Evolutionary conservation across 2,113 vertebrate genomes (phyloP).

Genomic region (Oryzias melastigma): DNA sequence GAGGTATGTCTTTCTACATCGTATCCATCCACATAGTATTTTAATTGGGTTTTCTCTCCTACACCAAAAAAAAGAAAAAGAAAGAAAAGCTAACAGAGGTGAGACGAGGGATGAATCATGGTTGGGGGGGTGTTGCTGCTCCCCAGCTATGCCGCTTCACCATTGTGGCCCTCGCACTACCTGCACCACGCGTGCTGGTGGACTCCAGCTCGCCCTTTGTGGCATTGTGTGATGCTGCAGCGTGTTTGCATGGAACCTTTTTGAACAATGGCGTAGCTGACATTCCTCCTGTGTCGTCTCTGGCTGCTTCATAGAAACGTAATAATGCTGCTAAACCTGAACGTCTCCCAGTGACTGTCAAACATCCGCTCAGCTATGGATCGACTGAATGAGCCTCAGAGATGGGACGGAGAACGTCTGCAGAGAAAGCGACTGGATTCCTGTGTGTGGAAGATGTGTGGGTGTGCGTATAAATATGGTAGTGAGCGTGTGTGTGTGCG

Average conservation of each 20-base stretch:
- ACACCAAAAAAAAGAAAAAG: conserved; percentile 19
- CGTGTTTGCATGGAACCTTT: conserved; percentile 39
- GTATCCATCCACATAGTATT: conserved; percentile 79
- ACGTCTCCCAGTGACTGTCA: conserved; percentile 56
- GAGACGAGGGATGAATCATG: conserved; percentile 68
- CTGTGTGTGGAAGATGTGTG: conserved; percentile 24
- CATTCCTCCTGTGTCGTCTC: conserved; percentile 46
- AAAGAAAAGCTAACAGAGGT: conserved; percentile 52
- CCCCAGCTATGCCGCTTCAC: conserved; percentile 64
- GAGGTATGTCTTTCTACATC: conserved; percentile 74
- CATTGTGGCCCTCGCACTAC: conserved; percentile 39
- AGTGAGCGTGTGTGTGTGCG: conserved; percentile 30
- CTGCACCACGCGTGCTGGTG: neutral
- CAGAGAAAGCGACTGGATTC: conserved; percentile 11
- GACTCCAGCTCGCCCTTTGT: conserved; percentile 28
- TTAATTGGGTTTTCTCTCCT: conserved; percentile 74
- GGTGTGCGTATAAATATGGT: conserved; percentile 44
- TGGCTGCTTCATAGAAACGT: conserved; percentile 44
- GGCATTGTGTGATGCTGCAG: conserved; percentile 29
- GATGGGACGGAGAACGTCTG: conserved; percentile 37
- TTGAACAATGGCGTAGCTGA: conserved; percentile 47
- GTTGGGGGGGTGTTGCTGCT: conserved; percentile 40
- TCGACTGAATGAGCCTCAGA: conserved; percentile 45
- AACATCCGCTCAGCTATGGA: conserved; percentile 40
- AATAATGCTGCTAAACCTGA: conserved; percentile 41